Base-by-base conservation (phyloP, 2,888 invertebrate species). In the Callosobruchus maculatus region DNA sequence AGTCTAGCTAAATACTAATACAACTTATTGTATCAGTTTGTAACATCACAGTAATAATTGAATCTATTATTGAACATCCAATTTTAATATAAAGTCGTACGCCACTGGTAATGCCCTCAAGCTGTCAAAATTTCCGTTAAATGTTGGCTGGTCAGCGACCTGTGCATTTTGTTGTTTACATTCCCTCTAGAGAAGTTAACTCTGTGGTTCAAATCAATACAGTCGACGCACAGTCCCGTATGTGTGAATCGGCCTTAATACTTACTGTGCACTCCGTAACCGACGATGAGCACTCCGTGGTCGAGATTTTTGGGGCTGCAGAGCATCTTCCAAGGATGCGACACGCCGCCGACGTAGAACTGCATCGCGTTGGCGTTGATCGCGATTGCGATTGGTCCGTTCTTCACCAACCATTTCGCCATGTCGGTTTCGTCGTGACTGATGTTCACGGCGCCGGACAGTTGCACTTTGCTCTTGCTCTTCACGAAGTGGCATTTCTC, bases 321-420 rank as follows among this genome's bases (percentile, higher is more conserved):
- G 20, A 98, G 89, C 82, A 93, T 89, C 83, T 93, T 93, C 91
- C 92, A 94, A 0, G 98, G 98, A 88, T 98, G 97, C 0, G 97
- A 97, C 20, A 98, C 92, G 9, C 98, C 98, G 2, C 97, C 97
- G 83, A 95, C 90, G 86, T 98, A 98, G 87, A 98, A 97, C 90
- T 97, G 93, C 97, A 98, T 97, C 0, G 96, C 97, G 86, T 97
- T 96, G 0, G 98, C 98, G 86, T 98, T 98, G 81, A 98, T 94
- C 82, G 95, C 98, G 82, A 98, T 96, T 30, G 97, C 95, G 81
- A 98, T 96, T 0, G 98, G 98, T 72, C 98, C 98, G 86, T 97
- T 94, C 77, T 91, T 85, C 20, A 93, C 90, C 22, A 98, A 88
- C 97, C 97, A 98, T 83, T 94, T 92, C 21, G 96, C 96, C 93